Evolutionary conservation across 2,797 vertebrate genomes (phyloP).

Genomic region (Rhincodon typus): DNA sequence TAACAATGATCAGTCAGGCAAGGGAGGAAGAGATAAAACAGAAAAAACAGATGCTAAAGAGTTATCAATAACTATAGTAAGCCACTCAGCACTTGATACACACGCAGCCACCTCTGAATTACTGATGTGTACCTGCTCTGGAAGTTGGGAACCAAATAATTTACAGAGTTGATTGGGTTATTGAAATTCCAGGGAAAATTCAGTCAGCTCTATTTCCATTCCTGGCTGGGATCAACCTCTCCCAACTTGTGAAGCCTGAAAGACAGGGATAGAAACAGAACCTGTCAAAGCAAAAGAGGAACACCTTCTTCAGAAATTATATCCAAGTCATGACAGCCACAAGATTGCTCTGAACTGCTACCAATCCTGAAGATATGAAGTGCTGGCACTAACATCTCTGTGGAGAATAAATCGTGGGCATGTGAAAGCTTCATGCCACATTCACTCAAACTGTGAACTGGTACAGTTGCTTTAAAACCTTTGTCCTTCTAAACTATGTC

Average conservation of each 20-base stretch:
- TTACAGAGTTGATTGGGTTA: constrained; percentile 19
- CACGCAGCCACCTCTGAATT: not conserved
- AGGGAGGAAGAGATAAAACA: not conserved
- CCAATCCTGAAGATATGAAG: not conserved
- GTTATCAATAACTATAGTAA: constrained; percentile 1
- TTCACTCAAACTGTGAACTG: not conserved
- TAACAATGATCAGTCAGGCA: not conserved
- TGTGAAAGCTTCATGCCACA: not conserved
- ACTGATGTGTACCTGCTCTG: constrained; percentile 28
- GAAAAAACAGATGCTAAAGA: not conserved
- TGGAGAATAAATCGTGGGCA: not conserved
- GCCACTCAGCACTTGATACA: not conserved
- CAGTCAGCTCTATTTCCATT: constrained; percentile 34
- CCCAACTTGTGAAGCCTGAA: constrained; percentile 33
- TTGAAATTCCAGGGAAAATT: constrained; percentile 25
- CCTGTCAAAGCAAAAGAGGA: not conserved
- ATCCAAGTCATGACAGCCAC: not conserved
- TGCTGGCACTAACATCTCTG: not conserved
- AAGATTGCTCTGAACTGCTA: not conserved
- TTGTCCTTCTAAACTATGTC: constrained; percentile 1
- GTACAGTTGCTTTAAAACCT: not conserved
- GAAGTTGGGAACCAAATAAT: constrained; percentile 27
- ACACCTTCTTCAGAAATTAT: constrained; percentile 10
- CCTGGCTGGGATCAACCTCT: constrained; percentile 24
- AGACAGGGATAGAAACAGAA: constrained; percentile 17